Percentiles rank a stretch among this genome's conserved stretches.
phyloP scores from a whole-genome alignment of 2,888 invertebrate species.

The Sphinx pinastri region DNA sequence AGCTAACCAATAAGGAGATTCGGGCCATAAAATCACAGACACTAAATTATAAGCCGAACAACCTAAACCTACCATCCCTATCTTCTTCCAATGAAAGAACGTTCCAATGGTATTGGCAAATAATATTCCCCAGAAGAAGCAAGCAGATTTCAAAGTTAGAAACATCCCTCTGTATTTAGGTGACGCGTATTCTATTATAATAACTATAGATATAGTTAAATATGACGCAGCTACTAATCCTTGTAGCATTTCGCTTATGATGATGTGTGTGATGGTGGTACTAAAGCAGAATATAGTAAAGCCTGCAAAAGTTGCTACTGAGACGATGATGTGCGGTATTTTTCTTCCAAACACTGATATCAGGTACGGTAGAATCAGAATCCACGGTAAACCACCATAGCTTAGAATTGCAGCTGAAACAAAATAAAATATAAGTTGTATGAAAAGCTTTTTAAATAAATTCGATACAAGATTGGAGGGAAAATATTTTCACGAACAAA shows the following conservation, averaged over 20 bases:
- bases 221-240: conserved; percentile 44
- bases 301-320: conserved; percentile 34
- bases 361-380: conserved; percentile 39
- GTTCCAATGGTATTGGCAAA: conserved; percentile 50
- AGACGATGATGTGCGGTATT: conserved; percentile 36
- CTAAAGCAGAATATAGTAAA: conserved; percentile 41
- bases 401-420: conserved; percentile 37
- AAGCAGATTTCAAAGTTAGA: conserved; percentile 45
- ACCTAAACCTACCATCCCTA: conserved; percentile 40
- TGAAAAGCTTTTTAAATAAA: no score
- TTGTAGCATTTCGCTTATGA: conserved; percentile 42
- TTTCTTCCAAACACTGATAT: conserved; percentile 42
- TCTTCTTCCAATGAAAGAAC: conserved; percentile 48
- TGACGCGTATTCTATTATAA: conserved; percentile 50
- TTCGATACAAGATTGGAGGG: no score
- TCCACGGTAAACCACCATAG: conserved; percentile 40
- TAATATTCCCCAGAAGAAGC: conserved; percentile 47
- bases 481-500: no score
- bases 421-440: conserved; percentile 26
- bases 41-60: conserved; percentile 38
- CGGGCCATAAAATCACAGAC: conserved; percentile 37
- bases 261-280: conserved; percentile 38
- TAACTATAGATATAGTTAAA: conserved; percentile 36
- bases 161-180: conserved; percentile 50
- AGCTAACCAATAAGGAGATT: conserved; percentile 54